Percentiles rank a stretch among this genome's conserved stretches.
Conservation (phyloP, 2,888 invertebrate genomes). For the Gerris lacustris region DNA sequence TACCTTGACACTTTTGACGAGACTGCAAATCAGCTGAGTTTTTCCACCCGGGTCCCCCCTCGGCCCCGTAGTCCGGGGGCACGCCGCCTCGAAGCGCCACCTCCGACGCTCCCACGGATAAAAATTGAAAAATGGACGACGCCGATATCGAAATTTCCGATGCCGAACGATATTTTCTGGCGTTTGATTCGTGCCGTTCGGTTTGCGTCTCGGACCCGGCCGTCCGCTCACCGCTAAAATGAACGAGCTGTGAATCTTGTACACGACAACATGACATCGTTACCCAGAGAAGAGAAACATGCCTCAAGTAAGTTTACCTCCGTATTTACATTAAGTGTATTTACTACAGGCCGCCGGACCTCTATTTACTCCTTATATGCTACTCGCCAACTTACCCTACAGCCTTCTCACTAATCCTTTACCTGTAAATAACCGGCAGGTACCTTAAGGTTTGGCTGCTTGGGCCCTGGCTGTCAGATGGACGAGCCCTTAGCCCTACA, state of each 20-base stretch:
- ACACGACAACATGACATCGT: conserved; percentile 36
- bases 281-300: conserved; percentile 40
- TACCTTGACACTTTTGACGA: conserved; percentile 11
- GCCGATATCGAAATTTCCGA: conserved; percentile 1
- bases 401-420: too few relatives aligned
- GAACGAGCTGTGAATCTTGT: not conserved
- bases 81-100: not conserved
- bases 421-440: too few relatives aligned
- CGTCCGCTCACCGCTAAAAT: not conserved
- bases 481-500: too few relatives aligned
- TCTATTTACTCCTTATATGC: too few relatives aligned
- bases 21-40: conserved; percentile 9
- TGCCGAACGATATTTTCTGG: not conserved
- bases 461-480: too few relatives aligned
- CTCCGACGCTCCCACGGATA: not conserved
- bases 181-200: not conserved
- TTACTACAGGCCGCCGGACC: not conserved
- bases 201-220: not conserved
- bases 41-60: not conserved
- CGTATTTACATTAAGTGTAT: conserved; percentile 8
- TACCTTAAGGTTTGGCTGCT: too few relatives aligned
- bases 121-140: conserved; percentile 1
- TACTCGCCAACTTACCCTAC: too few relatives aligned
- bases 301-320: conserved; percentile 36
- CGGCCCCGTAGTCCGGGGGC: not conserved